Percentiles rank a stretch among this genome's conserved stretches.
Conservation (phyloP, 2,888 invertebrate species). For the Maniola hyperantus region DNA sequence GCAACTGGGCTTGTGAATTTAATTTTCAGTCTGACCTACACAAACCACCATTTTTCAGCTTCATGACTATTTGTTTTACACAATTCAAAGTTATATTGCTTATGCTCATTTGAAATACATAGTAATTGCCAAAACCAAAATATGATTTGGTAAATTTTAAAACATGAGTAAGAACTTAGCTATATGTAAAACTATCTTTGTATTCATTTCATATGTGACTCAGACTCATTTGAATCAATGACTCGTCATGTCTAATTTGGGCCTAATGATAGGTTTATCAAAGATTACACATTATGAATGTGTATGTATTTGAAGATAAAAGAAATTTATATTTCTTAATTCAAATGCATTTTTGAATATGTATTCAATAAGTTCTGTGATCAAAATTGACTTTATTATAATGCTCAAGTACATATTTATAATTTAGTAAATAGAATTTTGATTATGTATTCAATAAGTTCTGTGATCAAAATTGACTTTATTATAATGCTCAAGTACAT, state of each 20-base stretch:
- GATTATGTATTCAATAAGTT: background rate
- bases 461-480: background rate
- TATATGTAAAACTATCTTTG: background rate
- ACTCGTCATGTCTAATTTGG: slow-evolving; percentile 8
- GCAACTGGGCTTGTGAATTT: too few species aligned
- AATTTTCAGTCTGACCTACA: too few species aligned
- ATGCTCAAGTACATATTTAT: background rate
- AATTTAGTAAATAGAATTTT: too few species aligned
- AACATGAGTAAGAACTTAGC: background rate
- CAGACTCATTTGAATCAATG: slow-evolving; percentile 11
- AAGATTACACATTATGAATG: background rate
- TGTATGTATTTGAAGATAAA: background rate
- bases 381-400: background rate
- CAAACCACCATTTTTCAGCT: too few species aligned
- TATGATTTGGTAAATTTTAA: too few species aligned
- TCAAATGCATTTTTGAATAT: background rate
- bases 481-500: background rate
- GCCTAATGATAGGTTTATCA: background rate
- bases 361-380: background rate
- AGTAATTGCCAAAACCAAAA: too few species aligned
- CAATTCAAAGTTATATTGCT: too few species aligned
- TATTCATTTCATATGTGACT: slow-evolving; percentile 14
- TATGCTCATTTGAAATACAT: too few species aligned
- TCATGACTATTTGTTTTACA: too few species aligned
- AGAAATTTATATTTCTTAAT: background rate